Base-by-base conservation (phyloP, 1,140 invertebrate genomes). In the Drosophila kepulauana region DNA sequence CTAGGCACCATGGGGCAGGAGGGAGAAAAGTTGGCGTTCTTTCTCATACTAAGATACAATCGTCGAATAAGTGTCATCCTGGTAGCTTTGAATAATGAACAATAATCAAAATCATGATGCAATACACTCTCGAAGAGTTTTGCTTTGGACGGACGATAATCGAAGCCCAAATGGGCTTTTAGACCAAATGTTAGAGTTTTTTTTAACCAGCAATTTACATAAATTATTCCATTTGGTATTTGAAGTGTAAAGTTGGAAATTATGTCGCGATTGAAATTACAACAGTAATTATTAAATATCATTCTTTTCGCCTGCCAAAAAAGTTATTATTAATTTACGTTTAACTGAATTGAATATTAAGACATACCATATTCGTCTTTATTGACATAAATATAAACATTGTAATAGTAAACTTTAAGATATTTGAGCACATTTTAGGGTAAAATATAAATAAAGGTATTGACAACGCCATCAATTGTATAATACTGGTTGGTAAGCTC, bases 21-120 rank as follows among this genome's bases (percentile, higher is more conserved):
- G 3, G 13, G 1, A 1, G 35, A 10, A 20, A 41, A 41, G 35
- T 57, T 57, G 13, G 35, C 33, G 1, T 15, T 38, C 10, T 57
- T 41, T 15, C 41, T 6, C 33, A 57, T 57, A 7, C 33, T 41
- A 2, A 11, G 13, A 8, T 41, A 57, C 54, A 15, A 57, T 3
- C 52, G 52, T 7, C 28, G 48, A 25, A 20, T 28, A 10, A 51
- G 20, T 1, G 48, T 51, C 2, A 28, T 25, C 4, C 11, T 20
- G 11, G 7, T 51, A 5, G 2, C 8, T 5, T 52, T 13, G 3
- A 25, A 25, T 0, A 25, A 25, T n/a, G 10, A 13, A 16, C 25
- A 52, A 30, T 30, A 52, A n/a, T 52, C 49, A 30, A 52, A 5
- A 30, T 52, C 25, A 10, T 30, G 13, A 25, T 52, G 25, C n/a